Percentiles rank a stretch among this genome's conserved stretches.
phyloP scores from a whole-genome alignment of 2,888 invertebrate genomes.

The Quadriops clusia region DNA sequence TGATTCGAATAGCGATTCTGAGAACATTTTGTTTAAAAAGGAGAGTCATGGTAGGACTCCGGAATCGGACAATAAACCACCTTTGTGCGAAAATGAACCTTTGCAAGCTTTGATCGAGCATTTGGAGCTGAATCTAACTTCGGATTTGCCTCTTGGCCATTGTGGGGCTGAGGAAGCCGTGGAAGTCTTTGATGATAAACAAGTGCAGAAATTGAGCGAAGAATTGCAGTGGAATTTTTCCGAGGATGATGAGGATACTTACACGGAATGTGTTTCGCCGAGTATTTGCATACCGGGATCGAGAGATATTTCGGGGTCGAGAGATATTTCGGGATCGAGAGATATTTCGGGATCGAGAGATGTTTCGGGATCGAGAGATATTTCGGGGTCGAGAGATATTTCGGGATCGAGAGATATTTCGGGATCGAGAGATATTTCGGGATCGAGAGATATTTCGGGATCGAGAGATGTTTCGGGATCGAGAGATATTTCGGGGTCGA shows the following conservation, averaged over 20 bases:
- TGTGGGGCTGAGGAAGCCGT: conserved; percentile 42
- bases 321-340: too few relatives aligned
- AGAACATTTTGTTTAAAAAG: conserved; percentile 7
- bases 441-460: too few relatives aligned
- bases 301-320: too few relatives aligned
- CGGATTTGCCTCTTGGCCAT: conserved; percentile 39
- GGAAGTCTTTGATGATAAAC: conserved; percentile 33
- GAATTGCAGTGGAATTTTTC: conserved; percentile 38
- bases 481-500: too few relatives aligned
- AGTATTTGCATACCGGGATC: conserved; percentile 60
- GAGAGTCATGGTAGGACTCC: conserved; percentile 18
- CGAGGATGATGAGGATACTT: conserved; percentile 32
- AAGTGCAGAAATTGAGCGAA: conserved; percentile 31
- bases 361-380: too few relatives aligned
- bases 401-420: too few relatives aligned
- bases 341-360: too few relatives aligned
- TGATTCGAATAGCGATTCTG: conserved; percentile 39
- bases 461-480: too few relatives aligned
- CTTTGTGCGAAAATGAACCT: conserved; percentile 58
- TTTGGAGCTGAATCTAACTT: conserved; percentile 32
- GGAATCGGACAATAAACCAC: conserved; percentile 47
- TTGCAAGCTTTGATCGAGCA: conserved; percentile 31
- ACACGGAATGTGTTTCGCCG: conserved; percentile 39
- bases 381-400: too few relatives aligned
- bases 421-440: too few relatives aligned